Conservation (phyloP, 2,797 vertebrate species). For the Ceyx erithaca region DNA sequence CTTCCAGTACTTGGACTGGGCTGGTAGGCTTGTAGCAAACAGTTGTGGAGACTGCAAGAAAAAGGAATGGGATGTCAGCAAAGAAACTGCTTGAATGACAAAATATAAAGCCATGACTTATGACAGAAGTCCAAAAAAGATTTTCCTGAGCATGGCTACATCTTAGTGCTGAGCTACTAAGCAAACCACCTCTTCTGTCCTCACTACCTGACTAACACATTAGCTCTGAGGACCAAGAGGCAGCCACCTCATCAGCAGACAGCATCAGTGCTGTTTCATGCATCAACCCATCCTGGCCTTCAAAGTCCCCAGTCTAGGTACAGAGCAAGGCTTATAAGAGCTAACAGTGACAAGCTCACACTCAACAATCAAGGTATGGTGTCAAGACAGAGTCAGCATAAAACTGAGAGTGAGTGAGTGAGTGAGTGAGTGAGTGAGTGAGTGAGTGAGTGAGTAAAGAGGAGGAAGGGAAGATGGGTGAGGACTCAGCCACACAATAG, state of each 20-base stretch:
- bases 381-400: fast-evolving
- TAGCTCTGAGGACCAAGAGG: background rate
- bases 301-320: background rate
- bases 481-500: background rate
- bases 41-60: slow-evolving; percentile 66
- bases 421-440: too few species aligned
- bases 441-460: background rate
- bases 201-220: background rate
- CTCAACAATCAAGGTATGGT: background rate
- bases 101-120: background rate
- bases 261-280: background rate
- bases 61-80: background rate
- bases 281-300: background rate
- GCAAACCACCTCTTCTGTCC: background rate
- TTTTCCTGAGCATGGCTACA: background rate
- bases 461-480: background rate
- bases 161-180: background rate
- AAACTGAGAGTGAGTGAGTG: background rate
- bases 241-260: background rate
- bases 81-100: background rate
- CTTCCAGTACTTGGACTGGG: slow-evolving; percentile 72
- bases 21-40: slow-evolving; percentile 71
- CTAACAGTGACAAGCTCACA: background rate
- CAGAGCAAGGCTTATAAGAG: background rate
- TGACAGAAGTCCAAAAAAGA: background rate